phyloP scores from a whole-genome alignment of 2,113 vertebrate species.

The Sarotherodon lohbergeri region DNA sequence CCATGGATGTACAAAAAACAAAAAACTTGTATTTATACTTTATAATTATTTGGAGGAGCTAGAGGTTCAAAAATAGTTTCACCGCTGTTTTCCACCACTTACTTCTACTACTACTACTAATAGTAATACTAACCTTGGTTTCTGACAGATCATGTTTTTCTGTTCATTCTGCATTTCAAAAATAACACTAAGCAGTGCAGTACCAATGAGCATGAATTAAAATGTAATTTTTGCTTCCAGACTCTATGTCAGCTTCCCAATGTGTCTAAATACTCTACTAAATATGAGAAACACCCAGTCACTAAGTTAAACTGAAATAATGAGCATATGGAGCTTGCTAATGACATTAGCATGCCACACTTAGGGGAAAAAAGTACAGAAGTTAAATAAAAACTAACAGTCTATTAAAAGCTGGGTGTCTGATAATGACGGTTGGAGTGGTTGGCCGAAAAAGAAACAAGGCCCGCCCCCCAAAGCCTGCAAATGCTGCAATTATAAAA shows the following conservation, averaged over 20 bases:
- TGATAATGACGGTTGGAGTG: not conserved
- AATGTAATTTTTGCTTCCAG: not conserved
- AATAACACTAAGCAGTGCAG: not conserved
- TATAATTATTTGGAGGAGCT: not conserved
- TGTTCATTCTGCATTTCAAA: not conserved
- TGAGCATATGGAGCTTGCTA: not conserved
- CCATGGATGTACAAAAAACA: not conserved
- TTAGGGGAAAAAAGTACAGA: not conserved
- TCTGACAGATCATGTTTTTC: not conserved
- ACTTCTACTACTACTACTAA: not conserved
- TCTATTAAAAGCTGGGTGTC: not conserved
- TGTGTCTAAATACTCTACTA: not conserved
- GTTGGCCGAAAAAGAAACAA: not conserved
- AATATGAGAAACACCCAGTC: not conserved
- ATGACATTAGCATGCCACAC: not conserved
- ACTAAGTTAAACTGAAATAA: not conserved
- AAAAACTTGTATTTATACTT: not conserved
- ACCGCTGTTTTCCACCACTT: not conserved
- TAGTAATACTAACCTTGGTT: not conserved
- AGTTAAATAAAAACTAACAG: not conserved
- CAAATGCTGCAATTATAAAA: not conserved
- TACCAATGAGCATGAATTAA: not conserved
- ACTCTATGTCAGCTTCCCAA: not conserved
- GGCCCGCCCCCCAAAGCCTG: not conserved
- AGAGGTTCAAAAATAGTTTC: not conserved